Evolutionary conservation across 2,113 vertebrate species (phyloP), one percentile per base, ranked within the genome.

Genomic region (Ptilorrhoa leucosticta): DNA sequence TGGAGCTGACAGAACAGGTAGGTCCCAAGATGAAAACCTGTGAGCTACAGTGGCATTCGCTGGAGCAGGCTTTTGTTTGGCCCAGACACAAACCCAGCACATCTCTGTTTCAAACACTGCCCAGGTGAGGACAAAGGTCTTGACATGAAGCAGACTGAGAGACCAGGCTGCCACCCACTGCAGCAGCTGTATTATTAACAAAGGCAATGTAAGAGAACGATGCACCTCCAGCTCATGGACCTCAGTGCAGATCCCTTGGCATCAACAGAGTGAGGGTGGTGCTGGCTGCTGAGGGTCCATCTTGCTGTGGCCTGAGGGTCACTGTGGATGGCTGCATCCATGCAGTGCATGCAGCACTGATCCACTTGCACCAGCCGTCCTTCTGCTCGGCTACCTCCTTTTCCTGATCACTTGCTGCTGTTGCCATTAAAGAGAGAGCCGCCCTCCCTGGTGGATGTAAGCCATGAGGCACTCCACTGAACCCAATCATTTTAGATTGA

Each of bases 51-150:
- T 2, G 9, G 45, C 28, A 68, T 31, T 33, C 0, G 6, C 47
- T 63, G 82, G 69, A 87, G 37, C 16, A 69, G 76, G 53, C 16
- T 87, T 93, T 95, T 76, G 10, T 61, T 83, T 87, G 79, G 47
- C 47, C 40, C 79, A 60, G 47, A 93, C 64, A 73, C 50, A 89
- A 82, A 57, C 39, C 16, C 50, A 70, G 30, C 19, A 82, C 14
- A 31, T 33, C 64, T 33, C 50, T 54, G 24, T 80, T 96, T 45
- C 84, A 75, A 21, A 64, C 71, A 63, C 35, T 80, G 83, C 57
- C 35, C 48, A 1, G 0, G 13, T 22, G 23, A 83, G 63, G 42
- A 80, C 54, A 87, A 85, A 94, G 63, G 21, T 28, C 68, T 83
- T 8, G 1, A 69, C 63, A 7, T 2, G 53, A 65, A 65, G 33